Base-by-base conservation (phyloP, 1,140 invertebrate genomes). In the Akabosia matsudoensis region DNA sequence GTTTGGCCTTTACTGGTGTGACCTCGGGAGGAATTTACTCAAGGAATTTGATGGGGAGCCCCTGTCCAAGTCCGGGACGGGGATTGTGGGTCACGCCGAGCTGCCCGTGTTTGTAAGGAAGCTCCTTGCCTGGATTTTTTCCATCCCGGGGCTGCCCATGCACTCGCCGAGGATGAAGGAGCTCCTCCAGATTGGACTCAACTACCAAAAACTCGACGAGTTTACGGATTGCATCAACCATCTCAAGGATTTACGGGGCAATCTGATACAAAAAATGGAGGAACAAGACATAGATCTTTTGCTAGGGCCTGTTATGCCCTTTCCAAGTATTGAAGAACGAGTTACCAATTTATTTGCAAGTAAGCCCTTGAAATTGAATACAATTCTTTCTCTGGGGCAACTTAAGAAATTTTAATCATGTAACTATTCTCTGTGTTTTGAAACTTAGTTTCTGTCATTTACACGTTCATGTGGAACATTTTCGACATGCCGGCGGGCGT, bases 401-500 rank as follows among this genome's bases (percentile, higher is more conserved):
- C 18, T 45, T 45, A n/a, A n/a, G 18, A 45, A 45, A 18, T 56
- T 56, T n/a, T 16, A 56, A 56, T n/a, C 54, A 56, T 30, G 22
- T 67, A 67, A 4, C 24, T 10, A 7, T 30, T 30, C 3, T 26
- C 54, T 26, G 18, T 31, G 61, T 67, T 18, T 73, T 30, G 28
- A 45, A 70, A 7, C 22, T 10, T 13, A 72, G 70, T 72, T 16
- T 13, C 70, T 33, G 33, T 34, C 3, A 51, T 72, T 37, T 84
- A 84, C 76, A 83, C 83, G n/a, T 76, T 79, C 33, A 33, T 84
- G 37, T 84, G 82, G 78, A 85, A 85, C 75, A 71, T 83, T 28
- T 26, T 83, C 1, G 80, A 85, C 78, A 84, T 84, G 64, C 84
- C 84, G 4, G 82, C 80, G 24, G 84, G 84, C n/a, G 82, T 84